Base-by-base conservation (phyloP, 2,797 vertebrate species). In the Mycteria americana region DNA sequence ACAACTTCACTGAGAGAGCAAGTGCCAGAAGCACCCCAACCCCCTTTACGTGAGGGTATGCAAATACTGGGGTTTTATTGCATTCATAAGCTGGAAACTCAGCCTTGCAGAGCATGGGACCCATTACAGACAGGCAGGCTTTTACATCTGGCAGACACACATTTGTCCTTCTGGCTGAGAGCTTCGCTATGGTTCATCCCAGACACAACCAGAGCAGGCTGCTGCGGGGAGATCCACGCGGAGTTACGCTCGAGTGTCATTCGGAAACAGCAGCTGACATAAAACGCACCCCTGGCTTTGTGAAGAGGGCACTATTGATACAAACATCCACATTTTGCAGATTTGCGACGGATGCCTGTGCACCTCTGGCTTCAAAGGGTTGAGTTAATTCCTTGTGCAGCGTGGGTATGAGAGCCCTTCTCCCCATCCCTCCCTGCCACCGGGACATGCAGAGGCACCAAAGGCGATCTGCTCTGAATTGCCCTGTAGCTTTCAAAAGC, bases 141-240 rank as follows among this genome's bases (percentile, higher is more conserved):
- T 19, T 10, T 8, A 25, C 5, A 13, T 14, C 27, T 5, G 13
- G 24, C 37, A 12, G 51, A 35, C 2, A 2, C 7, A 3, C 28
- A 2, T 18, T 19, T 2, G 1, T 45, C 69, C 45, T 31, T 15
- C 39, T 7, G 17, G 16, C 14, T 1, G 8, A n/a, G 46, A 7
- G 18, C 31, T 48, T 13, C 1, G 2, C 46, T 7, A 27, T 2
- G 10, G 18, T 53, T 15, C 48, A 16, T 6, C 54, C n/a, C 54
- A 1, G 1, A 6, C 23, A 8, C 17, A 19, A 5, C 15, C 53
- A 13, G 33, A 25, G 31, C 24, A 9, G 21, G 37, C 39, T 54
- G 7, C 46, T 8, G n/a, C 54, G 13, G n/a, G 13, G 25, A 31
- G 39, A 30, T 5, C 37, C 27, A 4, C 2, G 0, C 0, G 0